Conservation (phyloP, 2,113 vertebrate species). For the Tachycineta bicolor region DNA sequence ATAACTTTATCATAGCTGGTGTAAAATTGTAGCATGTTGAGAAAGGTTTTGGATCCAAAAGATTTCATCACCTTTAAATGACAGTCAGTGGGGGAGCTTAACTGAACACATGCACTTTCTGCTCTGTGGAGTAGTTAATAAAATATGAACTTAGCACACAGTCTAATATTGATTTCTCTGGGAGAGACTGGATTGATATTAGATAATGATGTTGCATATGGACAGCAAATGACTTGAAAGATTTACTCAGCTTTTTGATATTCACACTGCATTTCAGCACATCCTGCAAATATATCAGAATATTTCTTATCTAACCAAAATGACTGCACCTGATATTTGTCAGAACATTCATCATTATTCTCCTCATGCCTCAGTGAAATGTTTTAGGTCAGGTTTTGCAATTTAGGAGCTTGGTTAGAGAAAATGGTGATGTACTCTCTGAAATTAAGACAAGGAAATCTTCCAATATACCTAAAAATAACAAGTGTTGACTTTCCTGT, state of each 20-base stretch:
- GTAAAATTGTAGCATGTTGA: background rate
- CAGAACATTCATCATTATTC: background rate
- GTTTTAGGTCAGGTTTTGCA: background rate
- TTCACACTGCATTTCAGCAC: background rate
- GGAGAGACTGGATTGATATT: constrained; percentile 18
- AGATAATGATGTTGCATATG: constrained; percentile 47
- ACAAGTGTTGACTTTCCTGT: background rate
- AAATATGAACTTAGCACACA: constrained; percentile 42
- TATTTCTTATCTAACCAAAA: background rate
- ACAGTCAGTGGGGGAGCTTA: constrained; percentile 10
- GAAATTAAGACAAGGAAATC: background rate
- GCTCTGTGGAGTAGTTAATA: constrained; percentile 46
- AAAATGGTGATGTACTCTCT: background rate
- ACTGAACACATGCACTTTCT: constrained; percentile 13
- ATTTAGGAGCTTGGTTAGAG: background rate
- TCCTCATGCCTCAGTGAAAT: background rate
- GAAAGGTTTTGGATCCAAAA: background rate
- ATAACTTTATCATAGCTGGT: background rate
- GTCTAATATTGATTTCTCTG: constrained; percentile 57
- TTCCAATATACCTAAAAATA: background rate
- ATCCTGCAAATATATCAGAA: background rate
- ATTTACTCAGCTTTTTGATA: constrained; percentile 24
- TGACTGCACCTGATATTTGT: background rate
- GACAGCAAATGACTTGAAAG: constrained; percentile 46
- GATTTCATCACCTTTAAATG: constrained; percentile 20